phyloP scores from a whole-genome alignment of 2,888 invertebrate genomes.

The Microplitis manilae region DNA sequence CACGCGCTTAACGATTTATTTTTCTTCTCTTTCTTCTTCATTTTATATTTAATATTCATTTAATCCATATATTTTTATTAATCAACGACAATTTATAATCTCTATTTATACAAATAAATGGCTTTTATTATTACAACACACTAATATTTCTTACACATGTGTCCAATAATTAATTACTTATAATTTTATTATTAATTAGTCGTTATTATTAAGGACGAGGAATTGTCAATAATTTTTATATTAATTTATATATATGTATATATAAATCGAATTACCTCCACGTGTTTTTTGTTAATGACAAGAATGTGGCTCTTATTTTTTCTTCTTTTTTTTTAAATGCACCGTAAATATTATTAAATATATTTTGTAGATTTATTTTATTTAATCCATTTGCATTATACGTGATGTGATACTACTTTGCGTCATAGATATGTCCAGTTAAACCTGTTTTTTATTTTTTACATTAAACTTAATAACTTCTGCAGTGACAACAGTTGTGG shows the following conservation, averaged over 20 bases:
- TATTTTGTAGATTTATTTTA: slow-evolving; percentile 54
- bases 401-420: slow-evolving; percentile 57
- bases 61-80: slow-evolving; percentile 50
- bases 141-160: slow-evolving; percentile 56
- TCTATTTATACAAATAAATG: slow-evolving; percentile 62
- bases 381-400: slow-evolving; percentile 43
- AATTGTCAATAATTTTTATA: slow-evolving; percentile 19
- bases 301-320: slow-evolving; percentile 11
- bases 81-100: slow-evolving; percentile 58
- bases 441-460: slow-evolving; percentile 45
- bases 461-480: slow-evolving; percentile 58
- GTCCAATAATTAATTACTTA: slow-evolving; percentile 53
- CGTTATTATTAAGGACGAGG: neutral
- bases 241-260: neutral
- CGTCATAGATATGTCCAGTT: slow-evolving; percentile 67
- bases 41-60: slow-evolving; percentile 27
- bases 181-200: slow-evolving; percentile 17
- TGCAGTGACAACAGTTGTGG: slow-evolving; percentile 66
- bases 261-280: slow-evolving; percentile 6
- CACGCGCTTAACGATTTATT: slow-evolving; percentile 19
- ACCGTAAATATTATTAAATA: slow-evolving; percentile 44
- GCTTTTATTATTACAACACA: slow-evolving; percentile 54
- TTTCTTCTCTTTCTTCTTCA: slow-evolving; percentile 15
- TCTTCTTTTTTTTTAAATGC: slow-evolving; percentile 40
- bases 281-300: slow-evolving; percentile 15